Evolutionary conservation across 2,113 vertebrate species (phyloP), one percentile per base, ranked within the genome.

Genomic region (Arenaria interpres): DNA sequence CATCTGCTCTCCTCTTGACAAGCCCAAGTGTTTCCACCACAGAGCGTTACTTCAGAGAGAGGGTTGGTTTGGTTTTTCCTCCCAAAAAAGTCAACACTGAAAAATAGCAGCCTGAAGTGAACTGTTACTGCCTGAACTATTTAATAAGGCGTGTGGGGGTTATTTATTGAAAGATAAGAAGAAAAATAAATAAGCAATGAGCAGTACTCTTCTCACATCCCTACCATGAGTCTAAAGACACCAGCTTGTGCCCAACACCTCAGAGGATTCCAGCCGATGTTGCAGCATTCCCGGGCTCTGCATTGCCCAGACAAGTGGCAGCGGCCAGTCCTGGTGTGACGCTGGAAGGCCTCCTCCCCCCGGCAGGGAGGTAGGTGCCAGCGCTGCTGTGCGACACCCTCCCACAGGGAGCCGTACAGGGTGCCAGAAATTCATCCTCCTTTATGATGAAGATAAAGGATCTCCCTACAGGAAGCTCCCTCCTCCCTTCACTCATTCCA

Each of bases 291-390:
- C 60, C 39, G 64, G 32, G 79, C 74, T 67, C 57, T 37, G 35
- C 2, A 0, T 6, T 53, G 15, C 6, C 20, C 53, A 9, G 17
- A 20, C 14, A 28, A 37, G 33, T 22, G 43, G 14, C 20, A 48
- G n/a, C 13, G 1, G 0, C 19, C 51, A 2, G 33, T 37, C n/a
- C 59, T 28, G 25, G 19, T 32, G 4, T 0, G 11, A 13, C 1
- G 35, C 33, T 1, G 15, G 51, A 17, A 28, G 24, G 37, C 23
- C 45, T 48, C 62, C 62, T 50, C 45, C 24, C 39, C 28, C 1
- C 13, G 2, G 57, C 57, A 56, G 19, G 2, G 12, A 59, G 67
- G 32, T 3, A 1, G 21, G 53, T 9, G 66, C 24, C 39, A 54
- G 51, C 21, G 3, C 35, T 14, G 35, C 13, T 23, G 9, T 9